phyloP scores from a whole-genome alignment of 2,888 invertebrate species.

The Tiliacea citrago region DNA sequence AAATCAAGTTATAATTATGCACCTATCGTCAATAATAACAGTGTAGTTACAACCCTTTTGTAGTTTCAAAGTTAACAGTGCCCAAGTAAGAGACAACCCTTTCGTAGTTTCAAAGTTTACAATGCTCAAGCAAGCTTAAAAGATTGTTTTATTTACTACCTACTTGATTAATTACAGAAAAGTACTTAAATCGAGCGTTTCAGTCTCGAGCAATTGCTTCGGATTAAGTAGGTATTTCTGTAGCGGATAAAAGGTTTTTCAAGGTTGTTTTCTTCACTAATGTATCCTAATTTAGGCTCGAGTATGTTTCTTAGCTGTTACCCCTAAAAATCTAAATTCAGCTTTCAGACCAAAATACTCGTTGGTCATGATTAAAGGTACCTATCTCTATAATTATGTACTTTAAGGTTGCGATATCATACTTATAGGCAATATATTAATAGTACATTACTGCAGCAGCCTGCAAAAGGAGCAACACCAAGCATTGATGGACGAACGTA shows the following conservation, averaged over 20 bases:
- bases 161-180: conserved; percentile 6
- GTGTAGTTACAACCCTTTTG: no score
- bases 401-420: neutral
- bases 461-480: no score
- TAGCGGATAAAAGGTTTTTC: conserved; percentile 20
- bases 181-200: conserved; percentile 15
- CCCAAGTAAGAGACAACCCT: neutral
- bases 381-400: conserved; percentile 7
- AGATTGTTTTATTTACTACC: conserved; percentile 3
- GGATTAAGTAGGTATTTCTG: conserved; percentile 13
- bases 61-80: no score
- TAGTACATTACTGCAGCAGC: no score
- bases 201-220: neutral
- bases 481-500: no score
- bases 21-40: no score
- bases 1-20: no score
- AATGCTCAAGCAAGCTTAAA: conserved; percentile 12
- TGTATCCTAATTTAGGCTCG: neutral
- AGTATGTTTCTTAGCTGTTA: neutral
- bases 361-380: conserved; percentile 7
- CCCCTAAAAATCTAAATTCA: neutral
- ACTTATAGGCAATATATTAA: neutral
- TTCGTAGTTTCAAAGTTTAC: neutral
- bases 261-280: conserved; percentile 12
- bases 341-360: conserved; percentile 17